Evolutionary conservation across 2,888 invertebrate genomes (phyloP).

Genomic region (Pediacus dermestoides): DNA sequence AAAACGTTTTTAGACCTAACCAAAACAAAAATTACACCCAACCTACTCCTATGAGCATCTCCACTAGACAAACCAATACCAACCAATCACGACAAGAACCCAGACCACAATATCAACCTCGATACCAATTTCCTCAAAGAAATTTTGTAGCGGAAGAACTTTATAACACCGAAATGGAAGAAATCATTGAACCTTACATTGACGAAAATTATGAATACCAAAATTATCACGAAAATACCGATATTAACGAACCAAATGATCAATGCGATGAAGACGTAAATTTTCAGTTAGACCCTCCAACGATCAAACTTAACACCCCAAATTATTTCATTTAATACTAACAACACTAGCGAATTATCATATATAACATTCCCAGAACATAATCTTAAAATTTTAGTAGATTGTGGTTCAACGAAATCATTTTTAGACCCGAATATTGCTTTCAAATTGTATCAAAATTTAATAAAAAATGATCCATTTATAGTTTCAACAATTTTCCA

Average conservation of each 20-base stretch:
- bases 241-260: background rate
- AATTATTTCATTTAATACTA: background rate
- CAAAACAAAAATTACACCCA: background rate
- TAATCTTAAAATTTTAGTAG: too few relatives aligned
- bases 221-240: background rate
- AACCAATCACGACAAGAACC: too few relatives aligned
- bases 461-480: constrained; percentile 5
- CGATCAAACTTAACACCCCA: background rate
- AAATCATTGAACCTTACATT: too few relatives aligned
- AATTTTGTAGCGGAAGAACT: too few relatives aligned
- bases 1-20: background rate
- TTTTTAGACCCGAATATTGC: background rate
- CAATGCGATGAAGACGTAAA: background rate
- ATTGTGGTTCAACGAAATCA: too few relatives aligned
- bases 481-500: constrained; percentile 2
- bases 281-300: background rate
- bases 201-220: background rate
- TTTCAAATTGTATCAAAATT: background rate
- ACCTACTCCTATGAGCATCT: background rate
- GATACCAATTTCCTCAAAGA: too few relatives aligned
- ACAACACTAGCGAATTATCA: background rate
- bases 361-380: background rate
- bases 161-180: too few relatives aligned
- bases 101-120: too few relatives aligned
- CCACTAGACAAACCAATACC: background rate